phyloP scores from a whole-genome alignment of 2,113 vertebrate genomes.

The Tichodroma muraria region DNA sequence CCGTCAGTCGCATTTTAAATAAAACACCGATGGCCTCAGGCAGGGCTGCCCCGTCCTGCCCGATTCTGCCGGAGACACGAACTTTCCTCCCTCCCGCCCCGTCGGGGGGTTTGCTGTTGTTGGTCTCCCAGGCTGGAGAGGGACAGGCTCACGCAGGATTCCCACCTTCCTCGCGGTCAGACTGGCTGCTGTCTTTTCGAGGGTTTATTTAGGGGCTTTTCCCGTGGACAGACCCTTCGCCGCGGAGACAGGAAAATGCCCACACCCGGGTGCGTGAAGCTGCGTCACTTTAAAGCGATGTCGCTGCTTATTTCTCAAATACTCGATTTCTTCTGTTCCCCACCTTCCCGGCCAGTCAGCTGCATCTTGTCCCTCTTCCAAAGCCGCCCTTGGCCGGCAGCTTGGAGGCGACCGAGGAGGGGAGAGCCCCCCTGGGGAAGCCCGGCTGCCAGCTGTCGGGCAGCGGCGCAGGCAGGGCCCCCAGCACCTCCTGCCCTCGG shows the following conservation, averaged over 20 bases:
- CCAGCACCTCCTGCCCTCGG: slow-evolving; percentile 12
- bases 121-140: background rate
- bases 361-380: slow-evolving; percentile 43
- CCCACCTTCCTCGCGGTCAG: slow-evolving; percentile 13
- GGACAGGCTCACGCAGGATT: background rate
- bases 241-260: background rate
- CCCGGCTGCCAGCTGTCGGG: slow-evolving; percentile 96
- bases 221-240: background rate
- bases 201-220: background rate
- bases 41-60: background rate
- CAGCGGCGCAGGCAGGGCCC: slow-evolving; percentile 69
- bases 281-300: background rate
- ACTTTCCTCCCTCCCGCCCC: background rate
- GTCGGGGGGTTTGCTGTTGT: background rate
- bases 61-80: background rate
- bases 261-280: background rate
- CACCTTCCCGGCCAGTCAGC: slow-evolving; percentile 55
- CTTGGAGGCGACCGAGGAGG: slow-evolving; percentile 86
- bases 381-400: slow-evolving; percentile 73
- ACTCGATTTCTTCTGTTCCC: slow-evolving; percentile 1
- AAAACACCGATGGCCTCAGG: background rate
- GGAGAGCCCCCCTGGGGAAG: slow-evolving; percentile 32
- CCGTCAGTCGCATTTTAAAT: background rate
- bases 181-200: background rate
- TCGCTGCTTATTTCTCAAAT: background rate